Evolutionary conservation across 2,888 invertebrate species (phyloP).

Genomic region (Spatulosminthurus flaviceps): DNA sequence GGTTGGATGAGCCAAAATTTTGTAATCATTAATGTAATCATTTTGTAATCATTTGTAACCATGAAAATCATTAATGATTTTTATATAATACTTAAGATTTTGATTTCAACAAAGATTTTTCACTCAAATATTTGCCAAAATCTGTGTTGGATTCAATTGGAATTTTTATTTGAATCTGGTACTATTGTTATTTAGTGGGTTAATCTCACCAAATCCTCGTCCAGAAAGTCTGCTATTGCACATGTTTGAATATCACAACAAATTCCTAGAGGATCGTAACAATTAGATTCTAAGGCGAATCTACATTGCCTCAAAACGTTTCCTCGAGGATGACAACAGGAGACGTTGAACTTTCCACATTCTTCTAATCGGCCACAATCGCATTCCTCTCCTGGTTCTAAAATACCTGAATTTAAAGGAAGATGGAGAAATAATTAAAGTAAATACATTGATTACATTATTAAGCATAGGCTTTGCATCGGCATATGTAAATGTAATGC

Average conservation of each 20-base stretch:
- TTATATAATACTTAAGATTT: no score
- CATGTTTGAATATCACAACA: constrained; percentile 15
- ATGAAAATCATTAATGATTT: no score
- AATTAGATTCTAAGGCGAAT: background rate
- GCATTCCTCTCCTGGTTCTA: constrained; percentile 20
- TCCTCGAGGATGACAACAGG: constrained; percentile 28
- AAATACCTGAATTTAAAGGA: background rate
- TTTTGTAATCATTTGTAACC: no score
- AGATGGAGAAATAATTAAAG: background rate
- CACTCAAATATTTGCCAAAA: no score
- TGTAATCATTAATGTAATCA: no score
- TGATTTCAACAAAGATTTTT: no score
- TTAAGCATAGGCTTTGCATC: no score
- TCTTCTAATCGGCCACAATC: constrained; percentile 20
- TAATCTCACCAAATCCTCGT: constrained; percentile 12
- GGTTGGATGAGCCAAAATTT: no score
- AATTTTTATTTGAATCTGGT: no score
- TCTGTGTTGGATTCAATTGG: no score
- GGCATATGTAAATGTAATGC: background rate
- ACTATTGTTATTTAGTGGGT: no score
- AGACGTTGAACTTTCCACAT: background rate
- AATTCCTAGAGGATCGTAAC: constrained; percentile 31
- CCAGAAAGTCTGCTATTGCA: background rate
- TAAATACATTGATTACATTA: background rate
- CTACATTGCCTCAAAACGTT: background rate